phyloP scores from a whole-genome alignment of 2,888 invertebrate species.

The Labia minor region DNA sequence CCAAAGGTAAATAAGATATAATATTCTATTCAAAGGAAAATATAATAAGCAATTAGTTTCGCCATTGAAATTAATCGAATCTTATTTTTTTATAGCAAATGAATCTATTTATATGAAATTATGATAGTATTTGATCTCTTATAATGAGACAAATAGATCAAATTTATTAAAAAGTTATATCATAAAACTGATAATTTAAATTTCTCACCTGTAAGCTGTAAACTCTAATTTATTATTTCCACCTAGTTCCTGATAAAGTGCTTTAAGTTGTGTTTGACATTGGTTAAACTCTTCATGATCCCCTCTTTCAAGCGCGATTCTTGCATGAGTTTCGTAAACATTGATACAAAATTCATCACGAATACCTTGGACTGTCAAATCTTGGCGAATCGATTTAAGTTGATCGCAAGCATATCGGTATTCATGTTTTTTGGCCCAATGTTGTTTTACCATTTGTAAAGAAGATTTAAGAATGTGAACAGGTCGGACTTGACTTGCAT shows the following conservation, averaged over 20 bases:
- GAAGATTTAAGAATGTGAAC: conserved; percentile 73
- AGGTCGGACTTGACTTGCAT: conserved; percentile 83
- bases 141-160: too few relatives aligned
- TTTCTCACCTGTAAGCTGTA: conserved; percentile 58
- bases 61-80: too few relatives aligned
- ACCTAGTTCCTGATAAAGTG: conserved; percentile 76
- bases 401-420: conserved; percentile 98
- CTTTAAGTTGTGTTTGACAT: conserved; percentile 95
- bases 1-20: too few relatives aligned
- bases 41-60: too few relatives aligned
- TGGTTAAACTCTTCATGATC: conserved; percentile 99
- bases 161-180: too few relatives aligned
- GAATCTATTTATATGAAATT: too few relatives aligned
- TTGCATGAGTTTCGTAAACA: conserved; percentile 97
- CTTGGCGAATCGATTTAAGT: conserved; percentile 95
- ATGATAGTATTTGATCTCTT: too few relatives aligned
- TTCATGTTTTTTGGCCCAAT: conserved; percentile 83
- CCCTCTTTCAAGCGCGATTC: conserved; percentile 93
- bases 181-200: too few relatives aligned
- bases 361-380: conserved; percentile 96
- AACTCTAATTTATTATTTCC: conserved; percentile 77
- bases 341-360: conserved; percentile 89
- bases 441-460: conserved; percentile 77
- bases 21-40: too few relatives aligned
- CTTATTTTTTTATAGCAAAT: too few relatives aligned